phyloP scores from a whole-genome alignment of 30 jellyfish, hydroid and myxozoan genomes.

The Calvadosia cruxmelitensis region DNA sequence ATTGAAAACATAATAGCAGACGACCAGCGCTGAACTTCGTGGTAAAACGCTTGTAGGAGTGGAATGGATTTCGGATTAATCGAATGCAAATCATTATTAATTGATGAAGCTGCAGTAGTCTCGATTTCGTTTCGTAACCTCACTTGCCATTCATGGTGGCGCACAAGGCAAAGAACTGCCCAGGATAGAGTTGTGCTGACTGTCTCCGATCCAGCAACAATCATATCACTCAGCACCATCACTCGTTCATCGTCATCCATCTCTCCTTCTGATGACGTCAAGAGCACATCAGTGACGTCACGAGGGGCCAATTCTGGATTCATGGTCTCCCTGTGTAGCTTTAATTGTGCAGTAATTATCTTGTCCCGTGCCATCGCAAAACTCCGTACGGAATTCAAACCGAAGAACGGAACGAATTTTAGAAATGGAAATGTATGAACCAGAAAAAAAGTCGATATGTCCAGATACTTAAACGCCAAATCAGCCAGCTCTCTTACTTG shows the following conservation, averaged over 20 bases:
- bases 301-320: no score
- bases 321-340: no score
- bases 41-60: background rate
- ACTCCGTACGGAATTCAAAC: no score
- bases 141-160: constrained; percentile 6
- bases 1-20: constrained; percentile 9
- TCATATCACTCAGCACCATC: constrained; percentile 5
- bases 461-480: no score
- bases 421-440: no score
- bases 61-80: background rate
- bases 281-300: no score
- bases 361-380: no score
- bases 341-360: no score
- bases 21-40: constrained; percentile 9
- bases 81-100: background rate
- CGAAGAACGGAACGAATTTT: no score
- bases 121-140: constrained; percentile 3
- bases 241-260: constrained; percentile 17
- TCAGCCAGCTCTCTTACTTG: no score
- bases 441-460: no score
- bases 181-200: constrained; percentile 14
- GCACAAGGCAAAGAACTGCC: constrained; percentile 5
- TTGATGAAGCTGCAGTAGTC: constrained; percentile 1
- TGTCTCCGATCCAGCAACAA: constrained; percentile 26
- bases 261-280: no score